Conservation (phyloP, 2,888 invertebrate species). For the Ormyrus thymus region DNA sequence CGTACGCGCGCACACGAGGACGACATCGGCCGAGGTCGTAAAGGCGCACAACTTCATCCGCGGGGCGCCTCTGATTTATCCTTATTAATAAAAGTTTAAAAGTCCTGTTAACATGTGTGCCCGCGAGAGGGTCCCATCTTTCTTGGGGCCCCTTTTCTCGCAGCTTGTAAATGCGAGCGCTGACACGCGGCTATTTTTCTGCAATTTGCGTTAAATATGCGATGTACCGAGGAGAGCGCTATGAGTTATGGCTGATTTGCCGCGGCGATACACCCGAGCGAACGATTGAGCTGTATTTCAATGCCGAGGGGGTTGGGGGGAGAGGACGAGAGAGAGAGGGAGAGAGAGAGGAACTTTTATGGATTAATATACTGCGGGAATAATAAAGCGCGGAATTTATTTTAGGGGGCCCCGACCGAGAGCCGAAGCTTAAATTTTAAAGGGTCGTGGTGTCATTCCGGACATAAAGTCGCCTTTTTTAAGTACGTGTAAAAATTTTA, state of each 20-base stretch:
- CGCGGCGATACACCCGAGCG: too few relatives aligned
- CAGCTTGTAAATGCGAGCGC: conserved; percentile 48
- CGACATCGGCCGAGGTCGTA: conserved; percentile 54
- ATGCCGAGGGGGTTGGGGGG: too few relatives aligned
- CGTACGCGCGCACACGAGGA: conserved; percentile 51
- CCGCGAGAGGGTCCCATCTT: conserved; percentile 25
- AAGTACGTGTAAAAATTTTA: background rate
- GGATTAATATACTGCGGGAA: too few relatives aligned
- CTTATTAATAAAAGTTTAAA: conserved; percentile 73
- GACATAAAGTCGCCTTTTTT: background rate
- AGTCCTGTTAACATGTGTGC: conserved; percentile 70
- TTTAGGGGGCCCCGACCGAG: too few relatives aligned
- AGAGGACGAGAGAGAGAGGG: too few relatives aligned
- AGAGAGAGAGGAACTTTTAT: too few relatives aligned
- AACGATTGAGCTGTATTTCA: too few relatives aligned
- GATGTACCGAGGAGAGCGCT: too few relatives aligned
- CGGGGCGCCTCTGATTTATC: conserved; percentile 73
- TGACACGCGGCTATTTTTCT: conserved; percentile 30
- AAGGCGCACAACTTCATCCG: conserved; percentile 69
- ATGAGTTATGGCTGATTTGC: too few relatives aligned
- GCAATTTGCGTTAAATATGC: conserved; percentile 14
- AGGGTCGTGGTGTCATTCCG: too few relatives aligned
- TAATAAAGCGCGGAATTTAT: too few relatives aligned
- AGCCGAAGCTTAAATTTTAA: too few relatives aligned
- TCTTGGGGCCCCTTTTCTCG: conserved; percentile 38